Evolutionary conservation across 2,113 vertebrate genomes (phyloP).

Genomic region (Cairina moschata): DNA sequence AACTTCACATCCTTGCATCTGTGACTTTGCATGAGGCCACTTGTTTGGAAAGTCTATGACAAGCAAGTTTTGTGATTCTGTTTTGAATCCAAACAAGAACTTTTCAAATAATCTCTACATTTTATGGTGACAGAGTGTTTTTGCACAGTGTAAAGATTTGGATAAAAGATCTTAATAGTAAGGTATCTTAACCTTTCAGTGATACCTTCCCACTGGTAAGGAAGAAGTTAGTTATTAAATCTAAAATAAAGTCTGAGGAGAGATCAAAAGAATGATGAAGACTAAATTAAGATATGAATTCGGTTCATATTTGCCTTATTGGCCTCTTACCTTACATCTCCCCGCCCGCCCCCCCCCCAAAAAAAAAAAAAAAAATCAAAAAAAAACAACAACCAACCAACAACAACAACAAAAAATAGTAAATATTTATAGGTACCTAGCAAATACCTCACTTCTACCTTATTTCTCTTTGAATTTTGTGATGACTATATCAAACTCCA

Average conservation of each 20-base stretch:
- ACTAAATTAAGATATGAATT: background rate
- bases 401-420: background rate
- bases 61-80: background rate
- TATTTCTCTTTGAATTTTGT: background rate
- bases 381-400: too few species aligned
- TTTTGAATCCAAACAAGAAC: background rate
- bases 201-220: background rate
- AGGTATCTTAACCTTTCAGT: too few species aligned
- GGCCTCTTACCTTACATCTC: background rate
- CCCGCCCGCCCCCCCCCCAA: fast-evolving
- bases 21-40: background rate
- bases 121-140: background rate
- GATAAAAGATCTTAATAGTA: background rate
- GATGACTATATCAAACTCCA: background rate
- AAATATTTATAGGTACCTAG: background rate
- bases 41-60: background rate
- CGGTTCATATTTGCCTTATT: background rate
- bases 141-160: background rate
- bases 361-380: too few species aligned
- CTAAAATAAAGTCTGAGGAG: background rate
- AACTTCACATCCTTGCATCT: background rate
- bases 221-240: background rate
- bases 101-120: background rate
- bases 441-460: background rate
- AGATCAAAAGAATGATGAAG: background rate